These are phyloP conservation scores for Phylloscopus collybita DNA, from an alignment of 2,797 vertebrate genomes.

Conservation along the genomic window DNA sequence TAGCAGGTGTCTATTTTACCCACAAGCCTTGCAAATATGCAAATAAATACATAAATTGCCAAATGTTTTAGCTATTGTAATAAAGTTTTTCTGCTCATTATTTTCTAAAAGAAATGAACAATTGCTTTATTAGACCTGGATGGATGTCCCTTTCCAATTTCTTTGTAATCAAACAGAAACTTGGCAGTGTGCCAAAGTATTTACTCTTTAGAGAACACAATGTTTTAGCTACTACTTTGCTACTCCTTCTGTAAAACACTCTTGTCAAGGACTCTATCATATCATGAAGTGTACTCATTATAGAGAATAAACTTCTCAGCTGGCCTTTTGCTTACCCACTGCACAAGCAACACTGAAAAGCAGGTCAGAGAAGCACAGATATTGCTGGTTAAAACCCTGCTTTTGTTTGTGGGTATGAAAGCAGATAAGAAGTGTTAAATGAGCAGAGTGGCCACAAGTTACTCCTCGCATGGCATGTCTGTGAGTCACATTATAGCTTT, in stretches of 20 bases:
- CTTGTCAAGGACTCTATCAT: conserved; percentile 9
- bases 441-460: not conserved
- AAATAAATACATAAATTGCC: conserved; percentile 57
- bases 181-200: conserved; percentile 30
- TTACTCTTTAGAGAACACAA: not conserved
- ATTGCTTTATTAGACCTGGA: not conserved
- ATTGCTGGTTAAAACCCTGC: not conserved
- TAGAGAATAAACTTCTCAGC: not conserved
- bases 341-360: not conserved
- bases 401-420: not conserved
- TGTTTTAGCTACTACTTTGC: conserved; percentile 37
- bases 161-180: conserved; percentile 56
- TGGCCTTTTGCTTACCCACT: not conserved
- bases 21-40: conserved; percentile 27
- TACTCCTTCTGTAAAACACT: conserved; percentile 10
- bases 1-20: conserved; percentile 68
- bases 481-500: not conserved
- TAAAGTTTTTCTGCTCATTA: not conserved
- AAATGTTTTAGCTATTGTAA: conserved; percentile 12
- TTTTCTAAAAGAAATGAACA: conserved; percentile 28
- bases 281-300: not conserved
- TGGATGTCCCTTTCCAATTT: conserved; percentile 17
- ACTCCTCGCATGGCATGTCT: not conserved
- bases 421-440: not conserved
- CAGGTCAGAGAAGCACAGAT: not conserved